phyloP scores from a whole-genome alignment of 2,113 vertebrate genomes.

The Brachyistius frenatus region DNA sequence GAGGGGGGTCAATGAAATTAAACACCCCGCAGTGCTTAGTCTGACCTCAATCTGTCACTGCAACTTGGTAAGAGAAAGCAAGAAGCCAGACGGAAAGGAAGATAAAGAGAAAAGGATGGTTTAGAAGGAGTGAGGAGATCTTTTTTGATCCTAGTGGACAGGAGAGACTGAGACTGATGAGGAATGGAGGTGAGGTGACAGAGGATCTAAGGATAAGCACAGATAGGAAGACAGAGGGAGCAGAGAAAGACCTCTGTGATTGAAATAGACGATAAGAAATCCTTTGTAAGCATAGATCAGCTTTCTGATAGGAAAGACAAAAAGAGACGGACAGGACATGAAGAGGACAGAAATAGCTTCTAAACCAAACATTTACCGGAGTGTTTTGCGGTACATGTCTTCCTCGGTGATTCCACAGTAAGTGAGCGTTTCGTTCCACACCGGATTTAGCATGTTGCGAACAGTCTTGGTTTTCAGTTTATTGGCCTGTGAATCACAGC shows the following conservation, averaged over 20 bases:
- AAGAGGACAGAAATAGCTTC: slow-evolving; percentile 42
- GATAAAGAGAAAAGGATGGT: slow-evolving; percentile 22
- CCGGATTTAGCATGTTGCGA: slow-evolving; percentile 90
- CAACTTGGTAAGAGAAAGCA: slow-evolving; percentile 47
- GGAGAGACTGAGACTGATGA: slow-evolving; percentile 22
- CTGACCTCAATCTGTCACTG: slow-evolving; percentile 84
- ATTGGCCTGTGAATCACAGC: slow-evolving; percentile 84
- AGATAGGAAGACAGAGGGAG: slow-evolving; percentile 25
- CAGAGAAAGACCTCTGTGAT: slow-evolving; percentile 21
- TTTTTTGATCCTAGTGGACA: slow-evolving; percentile 49
- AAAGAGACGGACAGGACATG: slow-evolving; percentile 6
- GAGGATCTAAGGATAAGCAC: slow-evolving; percentile 30
- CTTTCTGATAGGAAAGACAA: slow-evolving; percentile 13
- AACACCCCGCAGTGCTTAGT: slow-evolving; percentile 71
- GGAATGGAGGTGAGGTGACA: slow-evolving; percentile 32
- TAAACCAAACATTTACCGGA: slow-evolving; percentile 82
- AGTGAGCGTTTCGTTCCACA: slow-evolving; percentile 91
- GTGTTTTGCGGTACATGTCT: slow-evolving; percentile 91
- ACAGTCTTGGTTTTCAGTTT: slow-evolving; percentile 92
- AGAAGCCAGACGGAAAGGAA: slow-evolving; percentile 35
- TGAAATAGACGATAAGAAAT: slow-evolving; percentile 51
- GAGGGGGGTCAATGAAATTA: slow-evolving; percentile 82
- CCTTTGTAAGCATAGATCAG: slow-evolving; percentile 35
- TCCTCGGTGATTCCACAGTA: slow-evolving; percentile 91
- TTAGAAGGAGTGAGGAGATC: slow-evolving; percentile 30